phyloP scores from a whole-genome alignment of 2,888 invertebrate genomes.

The Drosophila setosimentum region DNA sequence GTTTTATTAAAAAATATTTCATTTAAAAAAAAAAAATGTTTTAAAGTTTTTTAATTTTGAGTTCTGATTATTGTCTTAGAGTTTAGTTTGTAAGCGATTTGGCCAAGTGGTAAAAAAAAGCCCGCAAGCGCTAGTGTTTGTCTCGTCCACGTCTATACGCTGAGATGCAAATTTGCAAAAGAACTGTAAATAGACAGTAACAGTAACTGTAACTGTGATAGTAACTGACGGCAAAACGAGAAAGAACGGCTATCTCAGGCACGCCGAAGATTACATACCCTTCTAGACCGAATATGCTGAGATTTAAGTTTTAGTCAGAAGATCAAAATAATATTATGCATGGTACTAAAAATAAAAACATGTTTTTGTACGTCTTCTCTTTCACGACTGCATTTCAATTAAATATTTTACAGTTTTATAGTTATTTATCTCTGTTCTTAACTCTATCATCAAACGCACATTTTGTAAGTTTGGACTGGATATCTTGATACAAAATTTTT shows the following conservation, averaged over 20 bases:
- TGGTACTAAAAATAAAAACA: too few species aligned
- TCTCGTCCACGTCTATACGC: background rate
- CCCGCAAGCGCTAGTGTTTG: background rate
- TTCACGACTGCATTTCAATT: background rate
- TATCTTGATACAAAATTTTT: background rate
- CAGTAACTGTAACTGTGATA: slow-evolving; percentile 6
- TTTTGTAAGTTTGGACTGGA: background rate
- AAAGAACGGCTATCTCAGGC: background rate
- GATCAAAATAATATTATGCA: background rate
- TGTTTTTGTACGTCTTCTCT: too few species aligned
- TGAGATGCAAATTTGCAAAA: background rate
- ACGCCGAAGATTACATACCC: background rate
- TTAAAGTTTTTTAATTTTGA: background rate
- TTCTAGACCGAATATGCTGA: background rate
- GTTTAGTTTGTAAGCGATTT: background rate
- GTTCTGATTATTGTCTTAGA: background rate
- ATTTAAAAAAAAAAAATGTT: too few species aligned
- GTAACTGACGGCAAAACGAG: slow-evolving; percentile 19
- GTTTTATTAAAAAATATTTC: background rate
- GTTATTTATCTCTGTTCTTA: background rate
- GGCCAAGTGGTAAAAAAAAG: background rate
- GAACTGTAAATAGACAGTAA: background rate
- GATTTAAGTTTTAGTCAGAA: background rate
- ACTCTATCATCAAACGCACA: background rate
- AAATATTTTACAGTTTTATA: background rate